Evolutionary conservation across 2,888 invertebrate genomes (phyloP).

Genomic region (Diabrotica balteata): DNA sequence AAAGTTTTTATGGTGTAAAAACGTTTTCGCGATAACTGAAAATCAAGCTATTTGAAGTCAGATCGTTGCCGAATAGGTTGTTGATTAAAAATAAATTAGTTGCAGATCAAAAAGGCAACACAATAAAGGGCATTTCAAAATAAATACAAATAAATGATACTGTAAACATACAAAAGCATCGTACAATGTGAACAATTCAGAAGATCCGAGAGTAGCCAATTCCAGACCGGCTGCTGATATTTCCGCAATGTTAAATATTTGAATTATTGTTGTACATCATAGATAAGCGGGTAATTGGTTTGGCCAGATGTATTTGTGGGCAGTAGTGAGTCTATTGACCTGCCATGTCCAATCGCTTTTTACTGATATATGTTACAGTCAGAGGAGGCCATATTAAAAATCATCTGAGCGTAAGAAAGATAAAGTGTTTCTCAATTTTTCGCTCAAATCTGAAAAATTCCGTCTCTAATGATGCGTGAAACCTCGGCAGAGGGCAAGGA

Average conservation of each 20-base stretch:
- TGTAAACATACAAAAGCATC: slow-evolving; percentile 20
- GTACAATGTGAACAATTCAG: slow-evolving; percentile 15
- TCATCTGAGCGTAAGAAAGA: slow-evolving; percentile 55
- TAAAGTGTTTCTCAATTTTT: slow-evolving; percentile 54
- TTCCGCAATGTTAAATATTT: slow-evolving; percentile 40
- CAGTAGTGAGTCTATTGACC: slow-evolving; percentile 35
- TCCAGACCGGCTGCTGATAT: slow-evolving; percentile 27
- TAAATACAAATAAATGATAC: slow-evolving; percentile 19
- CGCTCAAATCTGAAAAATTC: slow-evolving; percentile 40
- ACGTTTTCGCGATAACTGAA: too few relatives aligned
- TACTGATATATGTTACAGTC: slow-evolving; percentile 48
- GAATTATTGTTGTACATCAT: slow-evolving; percentile 39
- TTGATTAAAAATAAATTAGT: slow-evolving; percentile 11
- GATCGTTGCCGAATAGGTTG: background rate
- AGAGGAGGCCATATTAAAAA: slow-evolving; percentile 51
- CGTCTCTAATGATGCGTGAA: slow-evolving; percentile 50
- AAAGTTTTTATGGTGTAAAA: too few relatives aligned
- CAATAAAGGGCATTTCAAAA: slow-evolving; percentile 7
- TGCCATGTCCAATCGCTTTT: slow-evolving; percentile 32
- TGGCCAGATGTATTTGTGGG: slow-evolving; percentile 34
- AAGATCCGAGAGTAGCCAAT: slow-evolving; percentile 29
- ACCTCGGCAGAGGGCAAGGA: slow-evolving; percentile 38
- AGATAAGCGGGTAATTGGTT: slow-evolving; percentile 40
- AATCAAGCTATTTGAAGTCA: too few relatives aligned
- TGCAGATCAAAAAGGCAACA: background rate